Base-by-base conservation (phyloP, 2,888 invertebrate species). In the Drosophila planitibia region DNA sequence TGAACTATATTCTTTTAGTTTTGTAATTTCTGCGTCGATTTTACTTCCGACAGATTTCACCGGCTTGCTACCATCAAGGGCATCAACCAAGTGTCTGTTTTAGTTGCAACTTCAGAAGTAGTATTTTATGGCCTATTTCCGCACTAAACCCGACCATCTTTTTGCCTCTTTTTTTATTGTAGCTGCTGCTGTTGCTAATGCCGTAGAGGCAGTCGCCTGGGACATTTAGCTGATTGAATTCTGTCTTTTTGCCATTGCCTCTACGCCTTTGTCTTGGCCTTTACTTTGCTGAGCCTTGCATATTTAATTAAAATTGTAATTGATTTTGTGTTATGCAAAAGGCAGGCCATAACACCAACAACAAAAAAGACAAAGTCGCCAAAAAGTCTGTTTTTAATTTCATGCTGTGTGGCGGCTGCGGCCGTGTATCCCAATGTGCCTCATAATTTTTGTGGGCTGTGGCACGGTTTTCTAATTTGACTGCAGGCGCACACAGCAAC, bases 301-400 rank as follows among this genome's bases (percentile, higher is more conserved):
- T 90, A 89, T 91, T 90, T 90, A 90, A 90, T 91, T 91, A 91
- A 90, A 90, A 83, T 82, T 91, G 90, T 91, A 90, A 90, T 90
- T 90, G 91, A 90, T 90, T 90, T 90, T 85, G 85, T 82, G 85
- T 91, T 89, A 85, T 90, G 86, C 83, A 89, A 90, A 85, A 85
- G 83, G 82, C 82, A 84, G 83, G 81, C 81, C 89, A 76, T 41
- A 49, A 41, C 72, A 73, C n/a, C 60, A 69, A 41, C 25, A 60
- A 14, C 49, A 44, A 59, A 52, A 67, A 53, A 37, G 19, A 62
- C 53, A 30, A 37, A 69, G 79, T 76, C 73, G 59, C 75, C 79
- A 82, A 85, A 87, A 82, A 85, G 89, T 90, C 90, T 85, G 85
- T 88, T 85, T 85, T 81, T 90, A 85, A 85, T 85, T 85, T 85